phyloP scores from a whole-genome alignment of 2,797 vertebrate genomes.

The Anabas testudineus region DNA sequence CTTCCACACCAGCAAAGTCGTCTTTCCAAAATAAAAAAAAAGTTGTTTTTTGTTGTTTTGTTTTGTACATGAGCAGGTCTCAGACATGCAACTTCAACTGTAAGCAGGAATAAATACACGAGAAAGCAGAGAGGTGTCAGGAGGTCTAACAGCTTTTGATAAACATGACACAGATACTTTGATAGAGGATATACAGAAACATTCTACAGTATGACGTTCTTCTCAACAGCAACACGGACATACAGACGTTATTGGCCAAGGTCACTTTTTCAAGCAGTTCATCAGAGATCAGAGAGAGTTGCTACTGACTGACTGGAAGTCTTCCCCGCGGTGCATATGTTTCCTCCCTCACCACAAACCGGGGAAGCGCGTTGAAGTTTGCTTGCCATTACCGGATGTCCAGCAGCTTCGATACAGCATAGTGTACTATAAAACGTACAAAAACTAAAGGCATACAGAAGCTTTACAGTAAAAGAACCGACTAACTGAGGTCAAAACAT shows the following conservation, averaged over 20 bases:
- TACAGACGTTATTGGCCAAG: slow-evolving; percentile 77
- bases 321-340: slow-evolving; percentile 52
- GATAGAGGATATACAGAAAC: slow-evolving; percentile 47
- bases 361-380: slow-evolving; percentile 49
- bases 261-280: slow-evolving; percentile 75
- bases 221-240: slow-evolving; percentile 48
- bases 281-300: slow-evolving; percentile 53
- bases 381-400: slow-evolving; percentile 42
- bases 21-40: slow-evolving; percentile 51
- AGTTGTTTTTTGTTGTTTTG: not conserved
- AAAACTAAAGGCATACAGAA: slow-evolving; percentile 70
- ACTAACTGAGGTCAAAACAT: slow-evolving; percentile 71
- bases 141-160: slow-evolving; percentile 34
- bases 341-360: slow-evolving; percentile 2
- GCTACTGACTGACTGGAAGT: slow-evolving; percentile 55
- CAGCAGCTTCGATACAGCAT: slow-evolving; percentile 67
- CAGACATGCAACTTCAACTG: slow-evolving; percentile 74
- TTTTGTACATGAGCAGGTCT: slow-evolving; percentile 63
- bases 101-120: slow-evolving; percentile 69
- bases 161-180: slow-evolving; percentile 42
- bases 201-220: slow-evolving; percentile 58
- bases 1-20: slow-evolving; percentile 38
- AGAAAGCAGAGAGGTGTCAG: slow-evolving; percentile 28
- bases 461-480: slow-evolving; percentile 59
- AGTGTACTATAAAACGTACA: slow-evolving; percentile 52